Evolutionary conservation across 1,140 invertebrate genomes (phyloP).

Genomic region (Trichogramma pretiosum): DNA sequence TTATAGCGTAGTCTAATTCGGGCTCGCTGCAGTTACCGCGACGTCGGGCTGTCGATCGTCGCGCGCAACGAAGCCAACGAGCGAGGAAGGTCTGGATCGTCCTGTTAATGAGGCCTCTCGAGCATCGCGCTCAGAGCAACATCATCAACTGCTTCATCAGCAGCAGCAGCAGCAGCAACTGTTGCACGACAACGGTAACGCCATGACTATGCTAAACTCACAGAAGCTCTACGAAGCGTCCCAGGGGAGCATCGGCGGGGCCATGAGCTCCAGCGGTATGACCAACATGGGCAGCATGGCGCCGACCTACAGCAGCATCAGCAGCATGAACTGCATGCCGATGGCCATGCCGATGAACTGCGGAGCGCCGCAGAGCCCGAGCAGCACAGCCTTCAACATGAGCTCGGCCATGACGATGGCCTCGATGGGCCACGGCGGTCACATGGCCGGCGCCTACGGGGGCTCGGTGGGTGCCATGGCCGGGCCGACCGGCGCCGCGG

Average conservation of each 20-base stretch:
- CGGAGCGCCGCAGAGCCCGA: conserved; percentile 54
- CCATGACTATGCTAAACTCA: conserved; percentile 45
- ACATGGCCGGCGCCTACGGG: conserved; percentile 37
- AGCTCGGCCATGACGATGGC: conserved; percentile 62
- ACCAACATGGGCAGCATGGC: conserved; percentile 56
- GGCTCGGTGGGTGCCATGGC: conserved; percentile 28
- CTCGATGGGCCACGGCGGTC: conserved; percentile 43
- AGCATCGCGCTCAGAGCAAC: too few species aligned
- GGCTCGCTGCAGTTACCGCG: too few species aligned
- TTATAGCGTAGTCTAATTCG: too few species aligned
- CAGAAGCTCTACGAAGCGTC: conserved; percentile 50
- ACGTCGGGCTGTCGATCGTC: neutral
- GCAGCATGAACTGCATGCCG: conserved; percentile 63
- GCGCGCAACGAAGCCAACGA: too few species aligned
- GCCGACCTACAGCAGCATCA: conserved; percentile 64
- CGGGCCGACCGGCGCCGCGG: conserved; percentile 27
- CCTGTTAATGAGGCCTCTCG: too few species aligned
- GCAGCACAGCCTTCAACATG: conserved; percentile 59
- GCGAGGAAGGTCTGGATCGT: too few species aligned
- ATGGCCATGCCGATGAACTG: conserved; percentile 59
- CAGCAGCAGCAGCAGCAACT: neutral
- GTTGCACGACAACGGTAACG: neutral
- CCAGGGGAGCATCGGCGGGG: conserved; percentile 36
- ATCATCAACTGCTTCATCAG: too few species aligned
- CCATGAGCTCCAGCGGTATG: conserved; percentile 42